Evolutionary conservation across 2,797 vertebrate genomes (phyloP).

Genomic region (Microctenopoma lineatum): DNA sequence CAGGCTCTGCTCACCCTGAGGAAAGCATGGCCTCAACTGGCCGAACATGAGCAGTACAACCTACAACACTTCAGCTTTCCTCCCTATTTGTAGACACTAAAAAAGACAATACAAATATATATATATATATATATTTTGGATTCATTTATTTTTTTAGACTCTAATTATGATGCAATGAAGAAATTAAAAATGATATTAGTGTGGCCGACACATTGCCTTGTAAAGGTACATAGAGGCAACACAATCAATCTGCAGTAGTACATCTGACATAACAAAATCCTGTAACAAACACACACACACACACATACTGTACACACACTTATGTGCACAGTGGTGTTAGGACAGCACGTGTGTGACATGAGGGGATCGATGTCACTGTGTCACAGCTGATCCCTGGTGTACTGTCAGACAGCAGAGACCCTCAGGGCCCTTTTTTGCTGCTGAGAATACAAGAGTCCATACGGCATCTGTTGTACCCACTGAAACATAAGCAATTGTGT

Average conservation of each 20-base stretch:
- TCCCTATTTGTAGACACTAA: background rate
- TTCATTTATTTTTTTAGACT: background rate
- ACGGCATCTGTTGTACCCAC: constrained; percentile 81
- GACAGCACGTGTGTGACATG: constrained; percentile 65
- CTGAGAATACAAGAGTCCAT: constrained; percentile 79
- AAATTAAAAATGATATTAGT: background rate
- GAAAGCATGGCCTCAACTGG: constrained; percentile 89
- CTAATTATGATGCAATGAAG: background rate
- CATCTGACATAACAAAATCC: constrained; percentile 42
- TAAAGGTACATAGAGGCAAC: background rate
- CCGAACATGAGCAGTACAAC: constrained; percentile 83
- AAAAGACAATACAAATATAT: background rate
- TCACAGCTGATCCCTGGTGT: constrained; percentile 82
- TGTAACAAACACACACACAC: constrained; percentile 10
- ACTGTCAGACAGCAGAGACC: constrained; percentile 81
- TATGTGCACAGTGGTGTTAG: constrained; percentile 43
- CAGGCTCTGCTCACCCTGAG: constrained; percentile 74
- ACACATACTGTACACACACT: constrained; percentile 10
- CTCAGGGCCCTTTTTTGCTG: constrained; percentile 76
- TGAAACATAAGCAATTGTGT: constrained; percentile 49
- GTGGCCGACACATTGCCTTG: background rate
- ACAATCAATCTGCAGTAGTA: constrained; percentile 33
- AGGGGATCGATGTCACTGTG: constrained; percentile 77
- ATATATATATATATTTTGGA: background rate
- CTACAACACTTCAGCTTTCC: constrained; percentile 16